Evolutionary conservation across 2,797 vertebrate species (phyloP).

Genomic region (Sciurus vulgaris): DNA sequence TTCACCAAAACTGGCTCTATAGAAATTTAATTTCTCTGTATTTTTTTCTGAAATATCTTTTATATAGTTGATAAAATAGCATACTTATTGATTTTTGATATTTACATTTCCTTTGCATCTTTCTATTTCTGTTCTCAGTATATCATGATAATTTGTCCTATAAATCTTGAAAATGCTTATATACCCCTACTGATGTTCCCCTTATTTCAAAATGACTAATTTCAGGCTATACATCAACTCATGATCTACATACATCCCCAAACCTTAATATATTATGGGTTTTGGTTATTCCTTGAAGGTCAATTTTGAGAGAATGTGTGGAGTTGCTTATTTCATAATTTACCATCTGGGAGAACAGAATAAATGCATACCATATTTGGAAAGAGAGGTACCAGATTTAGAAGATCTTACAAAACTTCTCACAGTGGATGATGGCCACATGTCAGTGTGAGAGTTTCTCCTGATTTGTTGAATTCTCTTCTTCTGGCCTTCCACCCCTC

Average conservation of each 20-base stretch:
- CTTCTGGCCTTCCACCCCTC: background rate
- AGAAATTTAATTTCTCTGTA: background rate
- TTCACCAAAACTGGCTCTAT: background rate
- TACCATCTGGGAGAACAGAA: background rate
- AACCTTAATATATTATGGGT: background rate
- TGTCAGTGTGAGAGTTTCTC: background rate
- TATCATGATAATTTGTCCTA: background rate
- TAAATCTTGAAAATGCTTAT: background rate
- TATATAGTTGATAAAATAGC: background rate
- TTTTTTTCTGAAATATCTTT: background rate
- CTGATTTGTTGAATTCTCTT: background rate
- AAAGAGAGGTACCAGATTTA: background rate
- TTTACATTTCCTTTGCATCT: background rate
- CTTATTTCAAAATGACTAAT: constrained; percentile 9
- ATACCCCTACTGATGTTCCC: background rate
- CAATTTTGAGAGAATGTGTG: background rate
- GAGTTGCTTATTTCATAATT: background rate
- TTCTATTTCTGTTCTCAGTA: background rate
- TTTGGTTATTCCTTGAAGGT: background rate
- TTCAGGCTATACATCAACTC: background rate
- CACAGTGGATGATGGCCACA: background rate
- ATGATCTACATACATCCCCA: background rate
- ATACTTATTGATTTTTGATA: background rate
- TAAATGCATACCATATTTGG: background rate
- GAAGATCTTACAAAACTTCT: background rate